Base-by-base conservation (phyloP, 2,113 vertebrate species). In the Candoia aspera region DNA sequence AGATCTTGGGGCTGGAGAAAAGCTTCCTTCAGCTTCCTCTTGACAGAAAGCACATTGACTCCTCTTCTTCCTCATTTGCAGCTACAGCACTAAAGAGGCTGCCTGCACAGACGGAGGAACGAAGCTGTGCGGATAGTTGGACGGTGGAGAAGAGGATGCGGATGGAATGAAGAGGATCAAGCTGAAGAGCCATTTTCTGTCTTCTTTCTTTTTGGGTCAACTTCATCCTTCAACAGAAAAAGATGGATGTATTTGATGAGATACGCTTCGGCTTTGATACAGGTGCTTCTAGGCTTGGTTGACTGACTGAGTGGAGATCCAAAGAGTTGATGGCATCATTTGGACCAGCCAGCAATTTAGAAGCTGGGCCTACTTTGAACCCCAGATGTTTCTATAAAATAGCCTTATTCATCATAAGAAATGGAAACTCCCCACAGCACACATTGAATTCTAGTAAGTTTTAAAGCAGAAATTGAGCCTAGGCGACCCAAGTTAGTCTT, bases 141-240 rank as follows among this genome's bases (percentile, higher is more conserved):
- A 96, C 92, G 94, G 95, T 93, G 93, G 42, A 90, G 26, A 93
- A 90, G 79, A 88, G 95, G 91, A 92, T 62, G 91, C 3, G 59
- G 87, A 8, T 9, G 93, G 85, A 96, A 9, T 89, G 84, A 55
- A 92, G 17, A 92, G 94, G 93, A 83, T 98, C 97, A 98, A 94
- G 97, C 98, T 15, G 97, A 98, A 9, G 98, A 97, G 92, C 98
- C 98, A 0, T 98, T 98, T 96, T 98, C 98, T 97, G 97, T 98
- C 96, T 98, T 98, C 97, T 98, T 97, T 93, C 97, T 96, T 96
- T 98, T 98, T 96, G 98, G 97, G 96, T 98, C 97, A 89, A 96
- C 98, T 97, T 98, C 97, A 96, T 98, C 97, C 98, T 98, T 79
- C 94, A 0, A 2, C 2, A 94, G 54, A 73, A 46, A 6, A 6